These are phyloP conservation scores for Cheilosia variabilis DNA, from an alignment of 2,888 invertebrate species.

Conservation along the genomic window DNA sequence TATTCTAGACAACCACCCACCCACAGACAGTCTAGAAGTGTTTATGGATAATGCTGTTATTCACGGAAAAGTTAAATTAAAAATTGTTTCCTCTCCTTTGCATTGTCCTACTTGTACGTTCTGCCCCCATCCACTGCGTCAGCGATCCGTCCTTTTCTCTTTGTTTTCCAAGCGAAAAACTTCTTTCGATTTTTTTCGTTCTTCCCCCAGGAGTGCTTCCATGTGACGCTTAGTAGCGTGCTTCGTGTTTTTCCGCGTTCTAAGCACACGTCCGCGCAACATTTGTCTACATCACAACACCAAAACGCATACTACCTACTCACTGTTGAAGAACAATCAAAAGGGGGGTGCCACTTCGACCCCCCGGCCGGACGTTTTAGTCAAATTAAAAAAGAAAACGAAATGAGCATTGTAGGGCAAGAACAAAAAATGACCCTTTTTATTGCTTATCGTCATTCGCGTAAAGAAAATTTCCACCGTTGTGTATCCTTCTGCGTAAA, in stretches of 20 bases:
- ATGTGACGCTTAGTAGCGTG: slow-evolving; percentile 30
- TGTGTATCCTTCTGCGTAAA: slow-evolving; percentile 64
- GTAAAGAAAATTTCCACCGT: slow-evolving; percentile 59
- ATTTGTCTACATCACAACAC: slow-evolving; percentile 15
- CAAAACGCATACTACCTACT: slow-evolving; percentile 53
- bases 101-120: slow-evolving; percentile 31
- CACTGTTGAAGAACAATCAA: slow-evolving; percentile 22
- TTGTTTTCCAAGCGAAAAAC: slow-evolving; percentile 46
- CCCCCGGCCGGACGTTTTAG: slow-evolving; percentile 67
- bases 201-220: slow-evolving; percentile 32
- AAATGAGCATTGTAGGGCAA: slow-evolving; percentile 64
- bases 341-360: slow-evolving; percentile 26
- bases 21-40: slow-evolving; percentile 53
- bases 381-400: slow-evolving; percentile 70
- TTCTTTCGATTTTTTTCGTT: slow-evolving; percentile 52
- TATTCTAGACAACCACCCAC: not conserved
- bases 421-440: slow-evolving; percentile 69
- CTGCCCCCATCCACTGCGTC: slow-evolving; percentile 26
- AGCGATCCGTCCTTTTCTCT: slow-evolving; percentile 31
- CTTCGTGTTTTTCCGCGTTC: slow-evolving; percentile 22
- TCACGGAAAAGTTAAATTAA: slow-evolving; percentile 75
- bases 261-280: slow-evolving; percentile 46
- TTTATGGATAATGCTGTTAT: slow-evolving; percentile 73
- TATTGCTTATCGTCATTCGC: slow-evolving; percentile 73
- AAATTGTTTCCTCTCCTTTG: slow-evolving; percentile 66